phyloP scores from a whole-genome alignment of 2,888 invertebrate species.

The Oscheius sp. region DNA sequence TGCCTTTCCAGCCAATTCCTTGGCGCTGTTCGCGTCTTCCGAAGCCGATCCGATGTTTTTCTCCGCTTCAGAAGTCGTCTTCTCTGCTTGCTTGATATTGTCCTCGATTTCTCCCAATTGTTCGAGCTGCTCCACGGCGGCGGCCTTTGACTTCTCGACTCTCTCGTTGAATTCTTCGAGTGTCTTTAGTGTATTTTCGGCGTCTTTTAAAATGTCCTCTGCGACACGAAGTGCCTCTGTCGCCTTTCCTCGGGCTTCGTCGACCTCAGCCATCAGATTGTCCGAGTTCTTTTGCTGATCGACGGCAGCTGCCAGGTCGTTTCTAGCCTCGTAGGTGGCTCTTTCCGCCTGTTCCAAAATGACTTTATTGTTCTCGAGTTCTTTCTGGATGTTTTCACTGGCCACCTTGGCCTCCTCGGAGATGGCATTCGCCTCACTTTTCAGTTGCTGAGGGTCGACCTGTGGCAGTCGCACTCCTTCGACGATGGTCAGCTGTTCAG shows the following conservation, averaged over 20 bases:
- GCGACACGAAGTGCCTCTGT: slow-evolving; percentile 86
- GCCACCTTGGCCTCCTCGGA: slow-evolving; percentile 75
- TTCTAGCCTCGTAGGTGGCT: slow-evolving; percentile 77
- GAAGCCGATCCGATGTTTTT: slow-evolving; percentile 54
- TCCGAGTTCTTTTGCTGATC: slow-evolving; percentile 83
- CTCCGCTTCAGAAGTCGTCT: slow-evolving; percentile 51
- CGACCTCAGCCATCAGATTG: slow-evolving; percentile 84
- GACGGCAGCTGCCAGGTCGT: slow-evolving; percentile 77
- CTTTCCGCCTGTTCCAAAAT: slow-evolving; percentile 77
- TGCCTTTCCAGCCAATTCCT: slow-evolving; percentile 45
- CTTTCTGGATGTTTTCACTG: slow-evolving; percentile 79
- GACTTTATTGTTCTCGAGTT: slow-evolving; percentile 78
- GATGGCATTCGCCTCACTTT: slow-evolving; percentile 78
- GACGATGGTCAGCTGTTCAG: slow-evolving; percentile 85
- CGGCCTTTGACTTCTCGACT: slow-evolving; percentile 85
- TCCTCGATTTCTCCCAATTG: slow-evolving; percentile 83
- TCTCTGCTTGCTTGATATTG: slow-evolving; percentile 80
- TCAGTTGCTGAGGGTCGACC: slow-evolving; percentile 80
- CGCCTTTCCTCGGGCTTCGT: slow-evolving; percentile 81
- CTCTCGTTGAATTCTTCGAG: slow-evolving; percentile 83
- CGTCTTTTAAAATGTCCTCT: slow-evolving; percentile 84
- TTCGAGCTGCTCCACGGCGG: slow-evolving; percentile 83
- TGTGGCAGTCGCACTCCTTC: slow-evolving; percentile 84
- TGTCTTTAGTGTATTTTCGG: slow-evolving; percentile 79
- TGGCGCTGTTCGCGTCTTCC: slow-evolving; percentile 46